Evolutionary conservation across 2,113 vertebrate genomes (phyloP).

Genomic region (Tympanuchus pallidicinctus): DNA sequence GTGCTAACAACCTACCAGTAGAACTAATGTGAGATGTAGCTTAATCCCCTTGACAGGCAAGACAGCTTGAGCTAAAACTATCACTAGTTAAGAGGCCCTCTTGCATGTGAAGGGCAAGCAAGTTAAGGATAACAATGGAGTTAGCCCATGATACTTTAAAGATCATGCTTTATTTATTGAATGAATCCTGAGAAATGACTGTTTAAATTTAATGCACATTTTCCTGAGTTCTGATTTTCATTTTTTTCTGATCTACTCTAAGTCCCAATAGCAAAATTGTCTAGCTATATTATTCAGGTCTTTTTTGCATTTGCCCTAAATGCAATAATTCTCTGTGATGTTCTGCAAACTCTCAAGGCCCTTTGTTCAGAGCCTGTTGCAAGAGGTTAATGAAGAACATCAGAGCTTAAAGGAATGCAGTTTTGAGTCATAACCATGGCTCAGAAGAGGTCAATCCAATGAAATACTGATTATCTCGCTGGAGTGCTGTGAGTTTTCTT

Average conservation of each 20-base stretch:
- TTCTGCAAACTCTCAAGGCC: slow-evolving; percentile 24
- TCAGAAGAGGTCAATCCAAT: slow-evolving; percentile 43
- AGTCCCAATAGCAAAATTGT: slow-evolving; percentile 10
- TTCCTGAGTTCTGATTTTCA: slow-evolving; percentile 9
- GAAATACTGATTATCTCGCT: slow-evolving; percentile 37
- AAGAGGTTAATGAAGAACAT: slow-evolving; percentile 46
- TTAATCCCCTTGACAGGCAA: background rate
- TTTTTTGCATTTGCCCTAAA: background rate
- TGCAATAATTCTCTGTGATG: slow-evolving; percentile 3
- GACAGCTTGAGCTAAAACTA: background rate
- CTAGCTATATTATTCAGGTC: background rate
- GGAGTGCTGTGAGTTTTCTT: background rate
- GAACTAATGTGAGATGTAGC: background rate
- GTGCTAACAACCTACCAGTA: background rate
- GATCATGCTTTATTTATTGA: slow-evolving; percentile 15
- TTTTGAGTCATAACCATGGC: slow-evolving; percentile 3
- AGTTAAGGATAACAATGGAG: background rate
- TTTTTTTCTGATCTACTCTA: background rate
- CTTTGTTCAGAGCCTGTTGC: slow-evolving; percentile 29
- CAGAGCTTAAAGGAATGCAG: slow-evolving; percentile 36
- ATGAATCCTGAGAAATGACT: background rate
- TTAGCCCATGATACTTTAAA: background rate
- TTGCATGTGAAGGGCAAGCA: background rate
- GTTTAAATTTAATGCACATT: background rate
- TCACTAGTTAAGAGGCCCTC: background rate